phyloP scores from a whole-genome alignment of 2,113 vertebrate genomes.

The Porphyrio hochstetteri region DNA sequence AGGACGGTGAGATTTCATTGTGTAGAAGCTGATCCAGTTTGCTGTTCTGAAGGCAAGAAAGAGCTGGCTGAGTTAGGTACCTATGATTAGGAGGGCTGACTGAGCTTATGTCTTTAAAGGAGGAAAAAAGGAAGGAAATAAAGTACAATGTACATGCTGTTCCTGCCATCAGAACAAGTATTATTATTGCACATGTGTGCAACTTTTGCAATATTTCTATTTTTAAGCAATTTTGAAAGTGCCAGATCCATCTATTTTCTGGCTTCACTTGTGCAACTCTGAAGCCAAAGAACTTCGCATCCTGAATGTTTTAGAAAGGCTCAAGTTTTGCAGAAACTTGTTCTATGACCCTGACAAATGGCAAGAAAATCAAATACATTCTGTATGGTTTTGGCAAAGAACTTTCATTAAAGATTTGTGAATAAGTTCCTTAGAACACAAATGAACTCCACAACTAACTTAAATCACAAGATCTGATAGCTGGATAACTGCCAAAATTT shows the following conservation, averaged over 20 bases:
- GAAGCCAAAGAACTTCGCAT: slow-evolving; percentile 38
- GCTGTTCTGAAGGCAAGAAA: neutral
- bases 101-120: neutral
- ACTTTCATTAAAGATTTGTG: slow-evolving; percentile 26
- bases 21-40: neutral
- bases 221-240: slow-evolving; percentile 58
- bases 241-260: slow-evolving; percentile 51
- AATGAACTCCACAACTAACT: neutral
- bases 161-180: neutral
- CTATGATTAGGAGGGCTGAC: neutral
- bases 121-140: neutral
- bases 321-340: neutral
- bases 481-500: neutral
- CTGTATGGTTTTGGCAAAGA: neutral
- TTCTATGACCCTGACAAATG: slow-evolving; percentile 11
- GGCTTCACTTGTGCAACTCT: neutral
- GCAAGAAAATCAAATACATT: slow-evolving; percentile 14
- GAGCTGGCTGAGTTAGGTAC: neutral
- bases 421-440: slow-evolving; percentile 1
- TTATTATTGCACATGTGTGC: slow-evolving; percentile 45
- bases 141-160: neutral
- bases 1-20: neutral
- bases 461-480: neutral
- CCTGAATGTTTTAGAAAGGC: neutral
- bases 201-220: slow-evolving; percentile 53